These are phyloP conservation scores for Cettia cetti DNA, from an alignment of 2,113 vertebrate genomes.

Conservation along the genomic window DNA sequence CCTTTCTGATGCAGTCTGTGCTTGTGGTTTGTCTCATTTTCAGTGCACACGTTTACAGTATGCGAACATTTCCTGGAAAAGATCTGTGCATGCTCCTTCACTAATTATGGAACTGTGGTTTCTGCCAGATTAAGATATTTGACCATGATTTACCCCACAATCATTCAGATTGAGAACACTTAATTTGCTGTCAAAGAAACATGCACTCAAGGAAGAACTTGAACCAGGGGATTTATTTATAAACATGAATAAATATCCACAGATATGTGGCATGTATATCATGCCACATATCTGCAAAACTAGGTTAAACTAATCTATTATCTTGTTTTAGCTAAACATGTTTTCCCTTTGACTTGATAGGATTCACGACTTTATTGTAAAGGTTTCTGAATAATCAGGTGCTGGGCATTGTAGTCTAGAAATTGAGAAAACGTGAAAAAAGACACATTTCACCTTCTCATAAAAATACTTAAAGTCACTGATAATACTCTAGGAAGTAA, in stretches of 20 bases:
- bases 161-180: background rate
- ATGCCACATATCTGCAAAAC: background rate
- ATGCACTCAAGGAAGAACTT: background rate
- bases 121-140: background rate
- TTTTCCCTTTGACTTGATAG: background rate
- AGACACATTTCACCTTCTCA: background rate
- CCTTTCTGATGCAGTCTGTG: background rate
- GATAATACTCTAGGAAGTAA: background rate
- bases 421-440: background rate
- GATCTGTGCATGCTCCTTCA: background rate
- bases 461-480: background rate
- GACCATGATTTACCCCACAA: background rate
- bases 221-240: rapidly evolving
- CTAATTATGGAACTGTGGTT: background rate
- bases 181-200: background rate
- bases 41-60: background rate
- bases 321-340: background rate
- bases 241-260: background rate
- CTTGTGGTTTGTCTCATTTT: background rate
- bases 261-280: no score
- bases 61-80: background rate
- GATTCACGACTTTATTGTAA: background rate
- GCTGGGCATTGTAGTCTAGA: background rate
- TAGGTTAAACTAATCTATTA: background rate
- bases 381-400: background rate